A percentile compares a stretch with the other conserved stretches of the same genome.
phyloP scores from a whole-genome alignment of 2,888 invertebrate genomes.

The Colletes collaris region DNA sequence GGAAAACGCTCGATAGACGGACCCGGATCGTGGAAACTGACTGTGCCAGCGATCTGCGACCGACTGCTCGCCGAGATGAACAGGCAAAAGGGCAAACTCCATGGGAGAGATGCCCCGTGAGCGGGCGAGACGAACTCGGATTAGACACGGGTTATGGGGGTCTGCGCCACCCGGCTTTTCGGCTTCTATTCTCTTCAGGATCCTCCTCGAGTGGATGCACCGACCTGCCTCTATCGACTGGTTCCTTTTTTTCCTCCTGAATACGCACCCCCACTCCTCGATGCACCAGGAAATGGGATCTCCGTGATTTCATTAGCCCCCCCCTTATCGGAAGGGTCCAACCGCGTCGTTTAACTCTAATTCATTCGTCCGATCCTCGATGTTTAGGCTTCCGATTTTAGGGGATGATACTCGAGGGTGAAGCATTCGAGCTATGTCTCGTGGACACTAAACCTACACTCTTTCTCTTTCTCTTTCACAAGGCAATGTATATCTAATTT shows the following conservation, averaged over 20 bases:
- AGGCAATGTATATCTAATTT: too few species aligned
- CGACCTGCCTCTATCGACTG: conserved; percentile 31
- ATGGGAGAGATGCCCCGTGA: conserved; percentile 75
- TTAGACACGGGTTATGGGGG: conserved; percentile 79
- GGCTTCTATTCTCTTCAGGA: conserved; percentile 61
- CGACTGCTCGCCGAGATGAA: conserved; percentile 51
- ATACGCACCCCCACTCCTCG: too few species aligned
- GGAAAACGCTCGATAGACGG: conserved; percentile 33
- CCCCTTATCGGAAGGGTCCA: background rate
- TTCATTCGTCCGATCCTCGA: conserved; percentile 22
- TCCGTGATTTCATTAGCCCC: conserved; percentile 21
- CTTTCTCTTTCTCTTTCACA: too few species aligned
- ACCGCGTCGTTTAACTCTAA: conserved; percentile 26
- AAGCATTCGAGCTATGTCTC: too few species aligned
- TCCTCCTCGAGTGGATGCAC: conserved; percentile 61
- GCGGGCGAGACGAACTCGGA: conserved; percentile 80
- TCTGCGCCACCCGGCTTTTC: conserved; percentile 77
- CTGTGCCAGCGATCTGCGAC: conserved; percentile 54
- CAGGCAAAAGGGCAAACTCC: conserved; percentile 69
- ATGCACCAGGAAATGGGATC: conserved; percentile 26
- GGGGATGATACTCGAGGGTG: background rate
- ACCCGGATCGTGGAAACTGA: conserved; percentile 30
- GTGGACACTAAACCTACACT: too few species aligned
- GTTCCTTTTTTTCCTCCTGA: conserved; percentile 1
- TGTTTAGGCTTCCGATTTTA: background rate